Percentiles rank a stretch among this genome's conserved stretches.
phyloP scores from a whole-genome alignment of 2,113 vertebrate species.

The Aldabrachelys gigantea region DNA sequence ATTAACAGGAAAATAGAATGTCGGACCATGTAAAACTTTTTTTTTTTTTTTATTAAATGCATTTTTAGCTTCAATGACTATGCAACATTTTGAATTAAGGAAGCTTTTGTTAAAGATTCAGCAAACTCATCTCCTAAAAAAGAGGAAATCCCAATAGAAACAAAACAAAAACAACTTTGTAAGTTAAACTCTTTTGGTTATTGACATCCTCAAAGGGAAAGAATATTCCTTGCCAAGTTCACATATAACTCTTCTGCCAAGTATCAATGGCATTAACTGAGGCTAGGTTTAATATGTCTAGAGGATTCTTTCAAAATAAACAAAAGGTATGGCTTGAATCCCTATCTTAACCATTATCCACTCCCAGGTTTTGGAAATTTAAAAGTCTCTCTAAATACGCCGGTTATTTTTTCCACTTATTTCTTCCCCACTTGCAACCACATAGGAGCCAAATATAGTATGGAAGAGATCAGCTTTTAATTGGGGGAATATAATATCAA shows the following conservation, averaged over 20 bases:
- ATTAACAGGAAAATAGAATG: not conserved
- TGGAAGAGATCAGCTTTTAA: not conserved
- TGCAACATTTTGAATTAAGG: not conserved
- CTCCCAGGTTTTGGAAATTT: not conserved
- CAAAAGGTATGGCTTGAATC: not conserved
- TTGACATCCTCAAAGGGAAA: not conserved
- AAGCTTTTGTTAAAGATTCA: not conserved
- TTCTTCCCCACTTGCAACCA: not conserved
- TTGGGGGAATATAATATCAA: not conserved
- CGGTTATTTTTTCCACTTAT: not conserved
- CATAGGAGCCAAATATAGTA: not conserved
- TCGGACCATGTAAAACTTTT: not conserved
- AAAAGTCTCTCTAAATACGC: not conserved
- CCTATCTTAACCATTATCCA: not conserved
- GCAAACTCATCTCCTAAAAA: not conserved
- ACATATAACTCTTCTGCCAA: not conserved
- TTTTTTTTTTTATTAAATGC: not conserved
- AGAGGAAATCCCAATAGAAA: not conserved
- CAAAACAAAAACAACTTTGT: not conserved
- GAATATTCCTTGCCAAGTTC: not conserved
- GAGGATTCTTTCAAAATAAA: not conserved
- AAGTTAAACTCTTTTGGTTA: not conserved
- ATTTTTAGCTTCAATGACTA: not conserved
- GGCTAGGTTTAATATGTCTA: not conserved
- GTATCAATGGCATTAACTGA: not conserved